Evolutionary conservation across 2,888 invertebrate genomes (phyloP).

Genomic region (Caenorhabditis sp.): DNA sequence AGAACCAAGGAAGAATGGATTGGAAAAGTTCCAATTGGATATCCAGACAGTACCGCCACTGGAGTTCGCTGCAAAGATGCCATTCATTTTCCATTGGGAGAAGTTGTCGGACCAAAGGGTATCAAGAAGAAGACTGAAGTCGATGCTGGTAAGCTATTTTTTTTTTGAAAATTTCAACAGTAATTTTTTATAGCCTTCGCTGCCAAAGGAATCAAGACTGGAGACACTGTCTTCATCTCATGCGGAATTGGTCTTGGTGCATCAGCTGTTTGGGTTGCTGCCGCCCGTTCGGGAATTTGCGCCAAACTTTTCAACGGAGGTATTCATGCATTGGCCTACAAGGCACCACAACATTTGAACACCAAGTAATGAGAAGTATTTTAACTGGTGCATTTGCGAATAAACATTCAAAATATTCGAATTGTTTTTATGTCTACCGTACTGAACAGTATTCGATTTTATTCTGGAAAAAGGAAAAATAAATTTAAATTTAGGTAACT

Average conservation of each 20-base stretch:
- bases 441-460: too few relatives aligned
- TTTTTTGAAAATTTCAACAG: background rate
- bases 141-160: conserved; percentile 13
- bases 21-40: conserved; percentile 36
- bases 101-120: conserved; percentile 37
- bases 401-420: too few relatives aligned
- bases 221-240: conserved; percentile 27
- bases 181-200: conserved; percentile 25
- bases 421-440: too few relatives aligned
- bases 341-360: conserved; percentile 31
- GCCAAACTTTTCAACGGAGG: conserved; percentile 38
- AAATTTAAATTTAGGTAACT: too few relatives aligned
- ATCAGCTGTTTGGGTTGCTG: conserved; percentile 30
- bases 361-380: background rate
- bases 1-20: conserved; percentile 32
- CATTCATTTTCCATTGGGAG: conserved; percentile 33
- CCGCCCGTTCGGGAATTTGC: conserved; percentile 29
- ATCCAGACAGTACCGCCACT: conserved; percentile 26
- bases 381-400: too few relatives aligned
- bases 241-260: conserved; percentile 35
- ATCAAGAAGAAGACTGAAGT: conserved; percentile 43
- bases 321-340: conserved; percentile 31
- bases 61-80: conserved; percentile 20
- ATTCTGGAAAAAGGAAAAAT: too few relatives aligned
- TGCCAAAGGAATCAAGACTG: conserved; percentile 32